Base-by-base conservation (phyloP, 2,888 invertebrate genomes). In the Leptopterna dolabrata region DNA sequence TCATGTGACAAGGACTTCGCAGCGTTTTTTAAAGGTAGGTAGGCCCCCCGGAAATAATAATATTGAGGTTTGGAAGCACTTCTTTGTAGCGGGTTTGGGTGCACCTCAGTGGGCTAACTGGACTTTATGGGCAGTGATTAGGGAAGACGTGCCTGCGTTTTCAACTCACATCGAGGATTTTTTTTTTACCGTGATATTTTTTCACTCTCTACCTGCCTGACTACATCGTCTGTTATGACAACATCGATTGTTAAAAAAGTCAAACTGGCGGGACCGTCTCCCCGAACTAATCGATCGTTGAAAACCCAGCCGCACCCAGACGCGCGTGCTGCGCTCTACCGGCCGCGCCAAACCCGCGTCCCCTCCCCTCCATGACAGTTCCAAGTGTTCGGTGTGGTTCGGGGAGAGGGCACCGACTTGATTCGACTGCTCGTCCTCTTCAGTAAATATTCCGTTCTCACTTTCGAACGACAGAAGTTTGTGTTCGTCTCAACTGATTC, bases 191-290 rank as follows among this genome's bases (percentile, higher is more conserved):
- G n/a, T n/a, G n/a, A n/a, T n/a, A n/a, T n/a, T 19, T 24, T 24
- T 0, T 11, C 9, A 0, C 24, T 24, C 27, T 9, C 63, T 63
- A 63, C 63, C 63, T 63, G 11, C 63, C 63, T 63, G 24, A 63
- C 63, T 11, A 63, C 63, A 27, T 63, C 16, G 13, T 78, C 78
- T 78, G 78, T 78, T 78, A 78, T 45, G 78, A 73, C 73, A 41
- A 78, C 81, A 81, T 81, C 81, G 81, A 81, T 81, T 81, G 81
- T 55, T 45, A 81, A 81, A 81, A 78, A 55, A 51, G 81, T 30
- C 55, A 81, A 81, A 81, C 81, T 81, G 81, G 81, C 81, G 81
- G 81, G 81, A 81, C n/a, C 81, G 81, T 13, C 45, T 19, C 73
- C 19, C 51, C 47, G n/a, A 30, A 47, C 55, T 27, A 55, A 81